These are phyloP conservation scores for Cryptops parisi DNA, from an alignment of 2,888 invertebrate species.

Conservation along the genomic window DNA sequence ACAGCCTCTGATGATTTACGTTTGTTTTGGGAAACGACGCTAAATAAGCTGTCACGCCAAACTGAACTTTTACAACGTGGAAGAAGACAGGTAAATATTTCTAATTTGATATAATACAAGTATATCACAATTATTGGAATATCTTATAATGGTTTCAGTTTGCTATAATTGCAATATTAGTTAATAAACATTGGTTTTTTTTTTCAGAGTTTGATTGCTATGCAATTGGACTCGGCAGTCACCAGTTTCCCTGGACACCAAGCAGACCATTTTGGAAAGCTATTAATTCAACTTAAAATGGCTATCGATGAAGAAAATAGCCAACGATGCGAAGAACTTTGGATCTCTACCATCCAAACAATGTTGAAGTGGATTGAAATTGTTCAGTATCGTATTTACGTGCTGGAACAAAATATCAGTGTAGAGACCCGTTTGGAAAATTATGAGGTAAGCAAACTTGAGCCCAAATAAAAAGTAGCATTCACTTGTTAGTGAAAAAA, in stretches of 20 bases:
- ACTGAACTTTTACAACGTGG: conserved; percentile 9
- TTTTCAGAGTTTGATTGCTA: conserved; percentile 5
- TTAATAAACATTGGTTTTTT: not conserved
- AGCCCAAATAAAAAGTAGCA: no score
- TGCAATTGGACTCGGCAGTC: not conserved
- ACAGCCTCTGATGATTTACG: not conserved
- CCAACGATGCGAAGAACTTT: not conserved
- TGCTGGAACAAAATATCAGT: conserved; percentile 30
- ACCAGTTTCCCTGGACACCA: not conserved
- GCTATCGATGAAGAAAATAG: not conserved
- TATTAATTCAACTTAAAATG: not conserved
- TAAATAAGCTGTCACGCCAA: conserved; percentile 3
- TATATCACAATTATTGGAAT: no score
- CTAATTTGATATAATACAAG: no score
- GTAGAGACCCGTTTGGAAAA: conserved; percentile 7
- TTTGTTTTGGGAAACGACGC: not conserved
- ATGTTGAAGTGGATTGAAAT: conserved; percentile 73
- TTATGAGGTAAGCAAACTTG: conserved; percentile 14
- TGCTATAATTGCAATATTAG: not conserved
- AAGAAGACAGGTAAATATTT: conserved; percentile 5
- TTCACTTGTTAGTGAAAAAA: no score
- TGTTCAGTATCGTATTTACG: conserved; percentile 60
- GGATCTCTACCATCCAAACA: conserved; percentile 51
- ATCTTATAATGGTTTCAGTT: no score
- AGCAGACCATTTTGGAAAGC: not conserved